Percentiles rank a stretch among this genome's conserved stretches.
Conservation (phyloP, 2,888 invertebrate species). For the Leptopilina drosophilae region DNA sequence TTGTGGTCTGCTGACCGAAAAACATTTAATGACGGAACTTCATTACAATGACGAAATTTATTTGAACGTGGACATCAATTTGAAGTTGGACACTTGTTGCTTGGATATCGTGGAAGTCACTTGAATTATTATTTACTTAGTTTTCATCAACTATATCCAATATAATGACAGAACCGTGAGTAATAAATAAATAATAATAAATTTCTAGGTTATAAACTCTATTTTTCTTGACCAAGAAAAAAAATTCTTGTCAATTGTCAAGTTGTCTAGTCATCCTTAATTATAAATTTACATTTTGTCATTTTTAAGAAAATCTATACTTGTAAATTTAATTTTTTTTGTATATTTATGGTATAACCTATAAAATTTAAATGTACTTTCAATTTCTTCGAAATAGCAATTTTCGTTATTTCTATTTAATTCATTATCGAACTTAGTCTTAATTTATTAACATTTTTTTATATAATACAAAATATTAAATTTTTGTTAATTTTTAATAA, state of each 20-base stretch:
- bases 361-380: neutral
- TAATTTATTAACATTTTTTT: too few species aligned
- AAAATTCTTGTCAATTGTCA: neutral
- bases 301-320: neutral
- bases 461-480: too few species aligned
- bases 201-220: neutral
- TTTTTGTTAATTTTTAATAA: too few species aligned
- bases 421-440: too few species aligned
- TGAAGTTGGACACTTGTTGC: constrained; percentile 15
- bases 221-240: neutral
- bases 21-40: neutral
- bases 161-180: constrained; percentile 34
- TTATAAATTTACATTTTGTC: neutral
- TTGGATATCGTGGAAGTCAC: neutral
- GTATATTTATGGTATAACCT: constrained; percentile 8
- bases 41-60: constrained; percentile 4
- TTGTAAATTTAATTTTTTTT: too few species aligned
- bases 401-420: too few species aligned
- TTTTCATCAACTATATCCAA: constrained; percentile 9
- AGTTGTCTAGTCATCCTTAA: constrained; percentile 33
- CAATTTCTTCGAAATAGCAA: too few species aligned
- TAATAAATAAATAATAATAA: neutral
- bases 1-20: constrained; percentile 14
- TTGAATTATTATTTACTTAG: neutral
- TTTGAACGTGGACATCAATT: neutral